phyloP scores from a whole-genome alignment of 1,140 invertebrate genomes.

The Orius insidiosus region DNA sequence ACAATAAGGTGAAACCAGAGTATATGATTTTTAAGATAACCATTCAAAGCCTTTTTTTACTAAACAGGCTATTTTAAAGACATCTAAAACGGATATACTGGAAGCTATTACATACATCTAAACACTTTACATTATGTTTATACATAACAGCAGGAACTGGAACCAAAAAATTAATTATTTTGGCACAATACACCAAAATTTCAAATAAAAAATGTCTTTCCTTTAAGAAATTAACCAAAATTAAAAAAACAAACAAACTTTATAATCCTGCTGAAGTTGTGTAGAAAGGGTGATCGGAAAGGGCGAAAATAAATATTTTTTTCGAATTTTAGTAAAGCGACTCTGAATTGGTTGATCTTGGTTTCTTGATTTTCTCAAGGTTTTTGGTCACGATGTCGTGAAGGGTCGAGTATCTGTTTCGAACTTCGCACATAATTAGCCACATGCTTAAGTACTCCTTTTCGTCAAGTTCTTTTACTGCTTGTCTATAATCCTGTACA shows the following conservation, averaged over 20 bases:
- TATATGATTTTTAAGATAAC: not conserved
- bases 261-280: not conserved
- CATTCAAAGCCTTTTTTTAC: not conserved
- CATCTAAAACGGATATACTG: too few species aligned
- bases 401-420: slow-evolving; percentile 91
- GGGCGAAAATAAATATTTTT: not conserved
- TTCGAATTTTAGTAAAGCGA: slow-evolving; percentile 48
- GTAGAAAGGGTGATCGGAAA: too few species aligned
- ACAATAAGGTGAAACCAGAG: too few species aligned
- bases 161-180: too few species aligned
- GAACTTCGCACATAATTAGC: slow-evolving; percentile 84
- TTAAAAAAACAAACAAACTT: not conserved
- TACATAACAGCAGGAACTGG: too few species aligned
- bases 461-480: slow-evolving; percentile 88
- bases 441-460: slow-evolving; percentile 90
- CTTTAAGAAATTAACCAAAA: not conserved
- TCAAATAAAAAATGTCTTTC: not conserved
- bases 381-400: slow-evolving; percentile 95
- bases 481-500: slow-evolving; percentile 85
- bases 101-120: too few species aligned
- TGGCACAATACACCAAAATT: not conserved
- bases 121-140: too few species aligned
- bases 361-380: slow-evolving; percentile 91
- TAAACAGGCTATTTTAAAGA: not conserved
- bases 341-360: slow-evolving; percentile 64